A percentile compares a stretch with the other conserved stretches of the same genome.
These are phyloP conservation scores for Scolanthus callimorphus DNA, from an alignment of 92 coral and sea anemone species.

Conservation along the genomic window DNA sequence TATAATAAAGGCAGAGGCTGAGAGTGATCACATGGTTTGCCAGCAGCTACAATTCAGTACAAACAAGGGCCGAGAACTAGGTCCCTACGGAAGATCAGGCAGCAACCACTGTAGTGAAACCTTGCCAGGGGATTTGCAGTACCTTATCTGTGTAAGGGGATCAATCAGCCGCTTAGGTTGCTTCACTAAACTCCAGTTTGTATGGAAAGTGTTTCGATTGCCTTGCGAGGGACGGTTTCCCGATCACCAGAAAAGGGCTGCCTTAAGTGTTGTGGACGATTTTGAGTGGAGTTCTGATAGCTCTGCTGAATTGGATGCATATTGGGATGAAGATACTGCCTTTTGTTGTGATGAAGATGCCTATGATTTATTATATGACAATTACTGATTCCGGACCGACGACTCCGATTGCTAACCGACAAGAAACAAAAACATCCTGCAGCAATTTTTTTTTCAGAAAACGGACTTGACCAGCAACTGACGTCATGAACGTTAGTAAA, in stretches of 20 bases:
- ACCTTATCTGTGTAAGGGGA: conserved; percentile 51
- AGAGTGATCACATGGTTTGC: conserved; percentile 81
- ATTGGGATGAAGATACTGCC: conserved; percentile 4
- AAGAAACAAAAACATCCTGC: too few relatives aligned
- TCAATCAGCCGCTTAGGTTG: conserved; percentile 73
- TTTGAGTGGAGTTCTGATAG: conserved; percentile 7
- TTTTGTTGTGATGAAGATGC: conserved; percentile 16
- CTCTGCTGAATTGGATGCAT: conserved; percentile 1
- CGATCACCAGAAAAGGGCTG: not conserved
- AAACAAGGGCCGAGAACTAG: conserved; percentile 35
- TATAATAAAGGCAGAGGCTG: conserved; percentile 55
- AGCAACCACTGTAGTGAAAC: conserved; percentile 37
- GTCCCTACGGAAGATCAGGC: conserved; percentile 86
- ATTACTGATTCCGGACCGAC: too few relatives aligned
- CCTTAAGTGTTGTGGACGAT: not conserved
- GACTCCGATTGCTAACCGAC: too few relatives aligned
- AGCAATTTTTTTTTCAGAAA: too few relatives aligned
- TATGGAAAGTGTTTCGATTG: conserved; percentile 58
- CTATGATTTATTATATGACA: too few relatives aligned
- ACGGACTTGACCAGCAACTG: too few relatives aligned
- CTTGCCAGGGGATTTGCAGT: conserved; percentile 50
- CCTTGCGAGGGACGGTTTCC: conserved; percentile 10
- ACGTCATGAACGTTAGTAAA: too few relatives aligned
- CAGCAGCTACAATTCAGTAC: conserved; percentile 58
- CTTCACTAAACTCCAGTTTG: conserved; percentile 66